These are phyloP conservation scores for Amblyjoppa fuscipennis DNA, from an alignment of 2,888 invertebrate species.

Conservation along the genomic window DNA sequence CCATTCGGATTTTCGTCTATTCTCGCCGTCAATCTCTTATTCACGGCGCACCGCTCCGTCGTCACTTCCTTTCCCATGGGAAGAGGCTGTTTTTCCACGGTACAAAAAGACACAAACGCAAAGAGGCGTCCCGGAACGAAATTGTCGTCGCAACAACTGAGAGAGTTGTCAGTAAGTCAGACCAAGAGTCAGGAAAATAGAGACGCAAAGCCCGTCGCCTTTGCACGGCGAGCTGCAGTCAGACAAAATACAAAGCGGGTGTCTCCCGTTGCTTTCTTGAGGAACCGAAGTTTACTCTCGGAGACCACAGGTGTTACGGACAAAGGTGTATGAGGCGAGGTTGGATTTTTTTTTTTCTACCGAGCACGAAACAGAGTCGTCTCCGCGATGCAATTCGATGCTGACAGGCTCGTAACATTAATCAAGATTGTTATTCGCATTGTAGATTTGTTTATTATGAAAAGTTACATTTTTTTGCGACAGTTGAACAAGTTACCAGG, in stretches of 20 bases:
- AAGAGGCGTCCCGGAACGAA: constrained; percentile 57
- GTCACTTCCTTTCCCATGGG: constrained; percentile 75
- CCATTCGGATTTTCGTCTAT: constrained; percentile 62
- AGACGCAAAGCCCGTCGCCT: constrained; percentile 19
- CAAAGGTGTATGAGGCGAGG: constrained; percentile 26
- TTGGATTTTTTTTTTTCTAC: constrained; percentile 19
- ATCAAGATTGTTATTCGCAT: too few species aligned
- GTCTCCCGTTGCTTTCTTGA: constrained; percentile 47
- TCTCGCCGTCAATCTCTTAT: constrained; percentile 57
- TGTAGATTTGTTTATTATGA: too few species aligned
- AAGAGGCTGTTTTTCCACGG: constrained; percentile 36
- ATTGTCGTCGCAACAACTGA: constrained; percentile 64
- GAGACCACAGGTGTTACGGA: constrained; percentile 65
- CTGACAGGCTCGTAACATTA: too few species aligned
- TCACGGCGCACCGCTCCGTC: constrained; percentile 63
- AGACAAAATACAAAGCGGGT: constrained; percentile 1
- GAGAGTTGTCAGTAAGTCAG: constrained; percentile 54
- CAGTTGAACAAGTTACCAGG: too few species aligned
- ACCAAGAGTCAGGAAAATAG: constrained; percentile 37
- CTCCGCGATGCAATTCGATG: constrained; percentile 13
- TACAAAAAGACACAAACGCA: constrained; percentile 47
- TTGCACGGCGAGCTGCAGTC: constrained; percentile 34
- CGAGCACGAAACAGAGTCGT: constrained; percentile 53
- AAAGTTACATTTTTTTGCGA: too few species aligned
- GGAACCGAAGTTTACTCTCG: constrained; percentile 58